These are phyloP conservation scores for Thaumetopoea pityocampa DNA, from an alignment of 1,140 invertebrate species.

Conservation along the genomic window DNA sequence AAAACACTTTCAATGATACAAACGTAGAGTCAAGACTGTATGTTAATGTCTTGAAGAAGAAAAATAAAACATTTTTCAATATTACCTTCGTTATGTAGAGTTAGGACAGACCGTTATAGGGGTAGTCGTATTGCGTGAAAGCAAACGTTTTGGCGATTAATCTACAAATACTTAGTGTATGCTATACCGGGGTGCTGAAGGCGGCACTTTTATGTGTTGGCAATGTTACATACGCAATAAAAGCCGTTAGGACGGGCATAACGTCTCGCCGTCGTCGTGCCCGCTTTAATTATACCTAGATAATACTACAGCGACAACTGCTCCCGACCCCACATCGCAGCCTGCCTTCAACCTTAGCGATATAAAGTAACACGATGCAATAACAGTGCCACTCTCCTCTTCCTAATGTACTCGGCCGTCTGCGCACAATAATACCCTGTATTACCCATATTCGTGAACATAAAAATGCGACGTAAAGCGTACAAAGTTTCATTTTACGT, in stretches of 20 bases:
- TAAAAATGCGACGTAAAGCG: conserved; percentile 19
- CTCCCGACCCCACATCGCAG: conserved; percentile 32
- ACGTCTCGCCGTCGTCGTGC: conserved; percentile 70
- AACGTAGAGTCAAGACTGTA: conserved; percentile 11
- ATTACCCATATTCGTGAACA: conserved; percentile 20
- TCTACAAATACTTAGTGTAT: conserved; percentile 58
- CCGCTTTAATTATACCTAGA: conserved; percentile 69
- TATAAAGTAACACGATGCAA: conserved; percentile 59
- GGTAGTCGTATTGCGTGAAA: conserved; percentile 50
- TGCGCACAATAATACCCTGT: conserved; percentile 27
- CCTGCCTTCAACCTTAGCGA: conserved; percentile 30
- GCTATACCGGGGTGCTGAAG: conserved; percentile 59
- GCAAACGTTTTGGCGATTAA: conserved; percentile 71
- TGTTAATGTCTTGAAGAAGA: conserved; percentile 11
- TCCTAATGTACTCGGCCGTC: conserved; percentile 42
- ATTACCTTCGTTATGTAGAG: conserved; percentile 45
- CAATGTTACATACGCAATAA: conserved; percentile 74
- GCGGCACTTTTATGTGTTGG: conserved; percentile 73
- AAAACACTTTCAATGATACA: conserved; percentile 11
- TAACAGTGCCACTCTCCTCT: conserved; percentile 54
- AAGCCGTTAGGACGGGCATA: conserved; percentile 71
- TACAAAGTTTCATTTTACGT: conserved; percentile 34
- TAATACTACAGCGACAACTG: conserved; percentile 51
- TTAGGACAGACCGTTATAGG: conserved; percentile 49
- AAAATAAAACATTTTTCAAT: conserved; percentile 28